Percentiles rank a stretch among this genome's conserved stretches.
Conservation (phyloP, 2,888 invertebrate genomes). For the Caenorhabditis wallacei region DNA sequence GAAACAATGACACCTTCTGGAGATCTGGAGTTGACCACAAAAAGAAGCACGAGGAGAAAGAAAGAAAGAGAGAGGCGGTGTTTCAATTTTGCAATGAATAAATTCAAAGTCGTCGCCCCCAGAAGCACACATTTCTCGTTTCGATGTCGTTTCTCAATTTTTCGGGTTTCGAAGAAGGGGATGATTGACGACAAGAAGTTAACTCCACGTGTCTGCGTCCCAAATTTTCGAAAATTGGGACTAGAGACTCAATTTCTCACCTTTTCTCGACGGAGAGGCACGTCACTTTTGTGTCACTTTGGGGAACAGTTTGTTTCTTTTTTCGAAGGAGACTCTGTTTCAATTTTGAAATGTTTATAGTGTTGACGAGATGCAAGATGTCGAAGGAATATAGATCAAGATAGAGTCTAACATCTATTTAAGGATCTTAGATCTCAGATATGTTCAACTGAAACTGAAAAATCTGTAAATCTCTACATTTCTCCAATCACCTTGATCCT, state of each 20-base stretch:
- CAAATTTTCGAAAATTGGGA: neutral
- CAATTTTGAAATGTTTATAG: neutral
- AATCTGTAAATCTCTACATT: too few species aligned
- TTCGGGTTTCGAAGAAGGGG: constrained; percentile 3
- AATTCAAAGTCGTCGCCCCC: constrained; percentile 36
- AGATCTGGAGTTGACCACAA: constrained; percentile 27
- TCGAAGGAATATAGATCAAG: neutral
- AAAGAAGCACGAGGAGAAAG: constrained; percentile 9
- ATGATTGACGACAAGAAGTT: constrained; percentile 62
- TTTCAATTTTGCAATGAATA: constrained; percentile 62
- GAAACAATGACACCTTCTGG: constrained; percentile 21
- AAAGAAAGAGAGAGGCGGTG: constrained; percentile 18
- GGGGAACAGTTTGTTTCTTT: constrained; percentile 15
- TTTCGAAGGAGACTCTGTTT: neutral
- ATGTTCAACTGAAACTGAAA: too few species aligned
- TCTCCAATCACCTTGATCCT: too few species aligned
- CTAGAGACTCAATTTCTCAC: neutral
- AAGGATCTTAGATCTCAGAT: too few species aligned
- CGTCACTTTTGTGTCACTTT: constrained; percentile 21
- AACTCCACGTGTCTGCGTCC: constrained; percentile 44
- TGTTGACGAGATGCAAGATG: neutral
- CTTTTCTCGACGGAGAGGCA: constrained; percentile 12
- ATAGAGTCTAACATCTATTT: too few species aligned
- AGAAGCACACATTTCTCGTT: constrained; percentile 36
- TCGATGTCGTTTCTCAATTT: constrained; percentile 7